Conservation (phyloP, 37 sponge, comb jelly and placozoan genomes). For the Hexactinellida sp. region DNA sequence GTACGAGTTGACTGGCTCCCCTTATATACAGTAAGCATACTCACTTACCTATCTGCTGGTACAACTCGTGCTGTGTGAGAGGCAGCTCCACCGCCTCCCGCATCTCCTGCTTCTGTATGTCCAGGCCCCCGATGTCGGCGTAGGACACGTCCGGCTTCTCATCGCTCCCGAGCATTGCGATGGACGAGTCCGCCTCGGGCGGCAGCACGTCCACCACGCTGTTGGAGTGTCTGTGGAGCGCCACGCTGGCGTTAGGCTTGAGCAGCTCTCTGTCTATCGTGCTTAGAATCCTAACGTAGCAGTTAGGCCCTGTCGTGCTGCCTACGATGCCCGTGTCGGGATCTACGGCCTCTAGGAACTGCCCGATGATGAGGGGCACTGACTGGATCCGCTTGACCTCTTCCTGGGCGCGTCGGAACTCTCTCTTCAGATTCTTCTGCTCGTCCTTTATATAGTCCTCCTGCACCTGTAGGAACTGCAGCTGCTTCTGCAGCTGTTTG, state of each 20-base stretch:
- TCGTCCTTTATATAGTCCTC: slow-evolving; percentile 99
- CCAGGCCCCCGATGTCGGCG: slow-evolving; percentile 89
- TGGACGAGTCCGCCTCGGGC: slow-evolving; percentile 91
- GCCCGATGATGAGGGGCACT: slow-evolving; percentile 98
- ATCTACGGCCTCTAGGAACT: slow-evolving; percentile 96
- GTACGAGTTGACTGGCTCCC: no score
- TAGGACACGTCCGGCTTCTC: slow-evolving; percentile 90
- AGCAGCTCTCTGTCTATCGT: slow-evolving; percentile 91
- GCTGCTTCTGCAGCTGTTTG: slow-evolving; percentile 74
- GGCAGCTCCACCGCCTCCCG: slow-evolving; percentile 95
- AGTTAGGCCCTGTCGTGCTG: slow-evolving; percentile 69
- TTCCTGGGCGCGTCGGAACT: slow-evolving; percentile 79
- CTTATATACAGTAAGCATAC: no score
- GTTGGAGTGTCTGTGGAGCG: slow-evolving; percentile 96
- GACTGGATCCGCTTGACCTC: slow-evolving; percentile 97
- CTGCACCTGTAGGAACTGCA: slow-evolving; percentile 92
- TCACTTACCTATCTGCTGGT: slow-evolving; percentile 92
- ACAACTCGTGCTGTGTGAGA: slow-evolving; percentile 88
- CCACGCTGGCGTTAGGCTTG: slow-evolving; percentile 89
- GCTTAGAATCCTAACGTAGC: slow-evolving; percentile 89
- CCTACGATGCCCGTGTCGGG: slow-evolving; percentile 93
- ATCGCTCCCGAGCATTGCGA: slow-evolving; percentile 83
- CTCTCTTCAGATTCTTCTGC: slow-evolving; percentile 82
- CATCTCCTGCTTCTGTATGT: slow-evolving; percentile 97
- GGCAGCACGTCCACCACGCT: slow-evolving; percentile 92